Evolutionary conservation across 2,113 vertebrate species (phyloP).

Genomic region (Corvus hawaiiensis): DNA sequence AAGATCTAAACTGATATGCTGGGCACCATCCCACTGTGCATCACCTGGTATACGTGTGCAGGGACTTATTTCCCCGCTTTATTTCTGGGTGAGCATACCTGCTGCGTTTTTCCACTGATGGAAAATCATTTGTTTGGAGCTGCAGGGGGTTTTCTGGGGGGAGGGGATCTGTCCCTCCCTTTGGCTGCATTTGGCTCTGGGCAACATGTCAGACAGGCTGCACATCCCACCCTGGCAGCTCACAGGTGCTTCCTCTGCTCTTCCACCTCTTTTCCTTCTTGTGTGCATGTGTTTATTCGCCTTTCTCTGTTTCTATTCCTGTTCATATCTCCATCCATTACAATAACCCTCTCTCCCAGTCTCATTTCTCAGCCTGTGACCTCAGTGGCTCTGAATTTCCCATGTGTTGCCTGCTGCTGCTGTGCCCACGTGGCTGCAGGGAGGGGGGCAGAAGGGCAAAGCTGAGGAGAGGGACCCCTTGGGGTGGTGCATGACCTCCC

Average conservation of each 20-base stretch:
- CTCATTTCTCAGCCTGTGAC: background rate
- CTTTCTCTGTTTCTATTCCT: background rate
- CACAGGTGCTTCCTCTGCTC: background rate
- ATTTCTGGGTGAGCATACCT: background rate
- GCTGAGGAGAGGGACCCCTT: background rate
- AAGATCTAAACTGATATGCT: background rate
- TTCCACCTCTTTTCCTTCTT: background rate
- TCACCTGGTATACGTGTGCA: fast-evolving
- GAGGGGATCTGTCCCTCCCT: background rate
- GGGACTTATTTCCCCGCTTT: fast-evolving
- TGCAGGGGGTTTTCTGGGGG: fast-evolving
- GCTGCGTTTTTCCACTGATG: background rate
- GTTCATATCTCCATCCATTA: background rate
- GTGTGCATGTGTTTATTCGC: background rate
- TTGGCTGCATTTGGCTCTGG: background rate
- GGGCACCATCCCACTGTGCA: fast-evolving
- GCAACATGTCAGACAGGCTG: fast-evolving
- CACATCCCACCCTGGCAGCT: background rate
- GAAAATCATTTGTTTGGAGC: background rate
- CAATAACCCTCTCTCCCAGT: background rate
- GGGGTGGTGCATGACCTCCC: background rate
- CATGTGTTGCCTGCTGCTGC: fast-evolving
- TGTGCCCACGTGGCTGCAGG: fast-evolving
- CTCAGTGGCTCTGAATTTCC: background rate
- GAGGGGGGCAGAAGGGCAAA: background rate